Evolutionary conservation across 2,113 vertebrate species (phyloP).

Genomic region (Thalassoma bifasciatum): DNA sequence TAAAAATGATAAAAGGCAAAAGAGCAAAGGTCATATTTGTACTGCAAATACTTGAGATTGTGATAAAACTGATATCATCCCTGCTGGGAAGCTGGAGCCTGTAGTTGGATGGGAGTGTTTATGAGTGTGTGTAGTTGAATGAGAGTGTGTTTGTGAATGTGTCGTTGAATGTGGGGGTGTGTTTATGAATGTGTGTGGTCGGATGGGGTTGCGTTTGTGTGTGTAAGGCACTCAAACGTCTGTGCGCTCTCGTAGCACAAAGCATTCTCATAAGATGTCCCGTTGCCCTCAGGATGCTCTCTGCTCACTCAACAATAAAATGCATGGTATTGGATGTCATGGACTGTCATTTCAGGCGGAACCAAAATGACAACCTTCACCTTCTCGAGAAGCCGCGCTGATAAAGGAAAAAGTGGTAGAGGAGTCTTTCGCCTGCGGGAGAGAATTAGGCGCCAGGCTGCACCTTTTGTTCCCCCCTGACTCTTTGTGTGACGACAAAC

Average conservation of each 20-base stretch:
- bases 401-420: conserved; percentile 57
- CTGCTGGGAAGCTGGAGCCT: not conserved
- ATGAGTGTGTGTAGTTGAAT: not conserved
- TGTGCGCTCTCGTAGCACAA: conserved; percentile 52
- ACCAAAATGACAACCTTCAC: conserved; percentile 40
- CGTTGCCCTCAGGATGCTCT: conserved; percentile 71
- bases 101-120: not conserved
- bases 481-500: conserved; percentile 38
- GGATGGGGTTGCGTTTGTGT: not conserved
- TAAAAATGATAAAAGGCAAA: not conserved
- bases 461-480: conserved; percentile 59
- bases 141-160: no score
- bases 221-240: conserved; percentile 4
- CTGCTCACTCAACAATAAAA: conserved; percentile 75
- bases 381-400: conserved; percentile 34
- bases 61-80: not conserved
- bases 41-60: not conserved
- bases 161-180: not conserved
- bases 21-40: not conserved
- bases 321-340: conserved; percentile 35
- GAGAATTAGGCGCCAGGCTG: conserved; percentile 59
- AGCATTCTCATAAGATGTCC: conserved; percentile 66
- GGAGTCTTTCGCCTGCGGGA: conserved; percentile 42
- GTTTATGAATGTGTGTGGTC: not conserved
- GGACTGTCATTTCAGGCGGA: conserved; percentile 49